Conservation (phyloP, 2,113 vertebrate genomes). For the Ahaetulla prasina region DNA sequence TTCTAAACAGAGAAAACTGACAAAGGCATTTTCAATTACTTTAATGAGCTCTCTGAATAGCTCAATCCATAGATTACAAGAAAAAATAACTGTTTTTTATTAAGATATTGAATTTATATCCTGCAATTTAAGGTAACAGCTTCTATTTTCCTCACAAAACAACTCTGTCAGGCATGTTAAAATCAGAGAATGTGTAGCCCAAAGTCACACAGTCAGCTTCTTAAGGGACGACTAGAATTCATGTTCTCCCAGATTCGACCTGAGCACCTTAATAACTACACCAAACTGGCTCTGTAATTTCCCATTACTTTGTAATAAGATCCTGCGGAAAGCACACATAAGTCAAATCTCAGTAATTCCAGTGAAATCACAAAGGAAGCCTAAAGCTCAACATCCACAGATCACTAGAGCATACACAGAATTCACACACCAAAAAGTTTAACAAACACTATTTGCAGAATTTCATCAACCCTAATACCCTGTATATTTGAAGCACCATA, state of each 20-base stretch:
- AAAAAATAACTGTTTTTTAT: not conserved
- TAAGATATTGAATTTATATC: not conserved
- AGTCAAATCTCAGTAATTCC: not conserved
- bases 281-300: not conserved
- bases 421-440: not conserved
- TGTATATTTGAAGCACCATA: too few relatives aligned
- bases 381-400: not conserved
- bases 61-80: not conserved
- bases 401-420: not conserved
- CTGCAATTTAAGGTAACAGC: not conserved
- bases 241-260: not conserved
- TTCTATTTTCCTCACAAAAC: not conserved
- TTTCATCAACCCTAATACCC: not conserved
- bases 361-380: not conserved
- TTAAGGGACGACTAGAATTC: not conserved
- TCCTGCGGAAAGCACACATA: not conserved
- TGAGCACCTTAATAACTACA: not conserved
- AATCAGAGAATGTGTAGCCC: not conserved
- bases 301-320: not conserved
- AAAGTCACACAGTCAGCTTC: not conserved
- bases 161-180: not conserved
- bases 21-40: not conserved
- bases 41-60: not conserved
- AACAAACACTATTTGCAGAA: not conserved
- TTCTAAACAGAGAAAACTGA: not conserved